Evolutionary conservation across 2,888 invertebrate genomes (phyloP), one percentile per base, ranked within the genome.

Genomic region (Drosophila longiperda): DNA sequence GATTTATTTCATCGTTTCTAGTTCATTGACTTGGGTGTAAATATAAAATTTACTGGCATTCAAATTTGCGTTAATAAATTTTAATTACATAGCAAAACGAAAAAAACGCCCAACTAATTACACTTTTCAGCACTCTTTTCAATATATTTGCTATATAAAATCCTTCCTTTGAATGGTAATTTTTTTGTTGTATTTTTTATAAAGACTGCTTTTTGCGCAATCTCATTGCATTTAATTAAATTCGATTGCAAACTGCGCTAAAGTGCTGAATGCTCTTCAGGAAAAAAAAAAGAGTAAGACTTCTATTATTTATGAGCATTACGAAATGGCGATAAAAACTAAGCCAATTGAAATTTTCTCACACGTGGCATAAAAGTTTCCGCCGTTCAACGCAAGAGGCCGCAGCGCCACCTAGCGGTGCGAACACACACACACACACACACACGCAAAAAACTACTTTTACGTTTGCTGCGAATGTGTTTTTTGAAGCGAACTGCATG

Each of bases 331-430:
- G 53, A 60, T 75, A 75, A 80, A 82, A 80, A 76, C 72, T 71
- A 80, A 80, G 80, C 78, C 82, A 82, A 82, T 82, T 82, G 80
- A 82, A 82, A 78, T 82, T 80, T 82, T 78, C 78, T 80, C 81
- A 81, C 75, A 75, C 73, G 73, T 71, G 65, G 73, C 78, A 75
- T 78, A 75, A 78, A 78, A 80, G 66, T 72, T 75, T 34, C 49
- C 52, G 50, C 23, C 34, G 48, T 23, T 49, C 58, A 60, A 75
- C 65, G 72, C 64, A 74, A 64, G 63, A 52, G 29, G 15, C 58
- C 34, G 26, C 45, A 66, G 66, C 79, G 80, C 80, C 80, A 80
- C 42, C 73, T 77, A 69, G 75, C 78, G 75, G 32, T 29, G 71
- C 38, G 57, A 60, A 11, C 26, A 6, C 32, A 5, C 7, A 60